A percentile compares a stretch with the other conserved stretches of the same genome.
phyloP scores from a whole-genome alignment of 2,888 invertebrate species.

The Amblyjoppa fuscipennis region DNA sequence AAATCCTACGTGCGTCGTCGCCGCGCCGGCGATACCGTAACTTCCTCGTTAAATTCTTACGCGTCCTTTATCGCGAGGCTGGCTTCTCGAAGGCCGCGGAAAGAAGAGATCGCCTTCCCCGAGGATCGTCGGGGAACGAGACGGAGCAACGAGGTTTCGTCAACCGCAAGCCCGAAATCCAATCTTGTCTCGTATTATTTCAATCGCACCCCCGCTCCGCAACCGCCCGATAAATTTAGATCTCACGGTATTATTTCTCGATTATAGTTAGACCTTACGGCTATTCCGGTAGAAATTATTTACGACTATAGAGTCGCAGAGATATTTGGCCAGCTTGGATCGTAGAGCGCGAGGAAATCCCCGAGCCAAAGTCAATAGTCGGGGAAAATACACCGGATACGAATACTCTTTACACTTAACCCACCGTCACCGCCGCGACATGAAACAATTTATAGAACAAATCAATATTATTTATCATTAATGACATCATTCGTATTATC shows the following conservation, averaged over 20 bases:
- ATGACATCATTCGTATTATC: not conserved
- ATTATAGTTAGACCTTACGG: slow-evolving; percentile 44
- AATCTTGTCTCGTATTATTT: slow-evolving; percentile 22
- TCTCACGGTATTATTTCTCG: slow-evolving; percentile 32
- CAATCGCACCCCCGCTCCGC: not conserved
- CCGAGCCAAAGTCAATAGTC: slow-evolving; percentile 63
- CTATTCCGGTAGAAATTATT: slow-evolving; percentile 54
- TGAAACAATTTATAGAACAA: slow-evolving; percentile 2
- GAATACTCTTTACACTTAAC: slow-evolving; percentile 28
- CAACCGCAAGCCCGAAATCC: not conserved
- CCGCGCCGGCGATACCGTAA: slow-evolving; percentile 10
- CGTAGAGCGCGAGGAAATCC: slow-evolving; percentile 22
- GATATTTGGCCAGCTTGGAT: slow-evolving; percentile 15
- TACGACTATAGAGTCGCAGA: slow-evolving; percentile 39
- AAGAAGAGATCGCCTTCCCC: not conserved
- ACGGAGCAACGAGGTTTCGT: not conserved
- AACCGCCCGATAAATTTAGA: slow-evolving; percentile 25
- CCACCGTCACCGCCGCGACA: not conserved
- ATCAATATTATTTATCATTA: not conserved
- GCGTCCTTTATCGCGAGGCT: slow-evolving; percentile 45
- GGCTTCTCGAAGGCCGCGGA: not conserved
- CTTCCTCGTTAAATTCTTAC: slow-evolving; percentile 64
- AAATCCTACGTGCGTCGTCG: slow-evolving; percentile 77
- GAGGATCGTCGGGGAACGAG: not conserved
- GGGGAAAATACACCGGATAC: slow-evolving; percentile 52